Evolutionary conservation across 2,113 vertebrate species (phyloP).

Genomic region (Pterocles gutturalis): DNA sequence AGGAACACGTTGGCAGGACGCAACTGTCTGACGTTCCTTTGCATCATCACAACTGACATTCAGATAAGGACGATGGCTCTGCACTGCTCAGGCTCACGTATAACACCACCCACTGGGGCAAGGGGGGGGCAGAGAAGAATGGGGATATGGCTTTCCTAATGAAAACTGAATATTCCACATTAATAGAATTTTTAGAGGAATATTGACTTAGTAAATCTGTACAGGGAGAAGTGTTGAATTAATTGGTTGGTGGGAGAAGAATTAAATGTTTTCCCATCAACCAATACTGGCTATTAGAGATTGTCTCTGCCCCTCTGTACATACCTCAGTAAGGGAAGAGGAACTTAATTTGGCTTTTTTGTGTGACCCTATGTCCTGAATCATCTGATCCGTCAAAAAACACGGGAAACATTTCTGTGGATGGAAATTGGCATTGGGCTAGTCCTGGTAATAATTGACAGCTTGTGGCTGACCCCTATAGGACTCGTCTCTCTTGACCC

Average conservation of each 20-base stretch:
- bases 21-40: neutral
- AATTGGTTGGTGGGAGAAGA: neutral
- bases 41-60: neutral
- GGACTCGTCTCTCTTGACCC: neutral
- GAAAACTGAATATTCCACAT: neutral
- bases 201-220: neutral
- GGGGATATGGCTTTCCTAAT: neutral
- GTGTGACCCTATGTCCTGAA: neutral
- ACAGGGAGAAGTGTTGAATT: neutral
- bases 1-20: neutral
- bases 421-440: neutral
- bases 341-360: neutral
- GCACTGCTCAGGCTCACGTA: neutral
- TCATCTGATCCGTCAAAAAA: neutral
- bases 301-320: neutral
- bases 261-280: neutral
- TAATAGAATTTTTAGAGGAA: neutral
- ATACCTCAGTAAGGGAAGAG: neutral
- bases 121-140: neutral
- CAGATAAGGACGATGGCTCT: neutral
- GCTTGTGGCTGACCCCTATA: neutral
- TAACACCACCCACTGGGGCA: neutral
- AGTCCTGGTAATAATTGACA: neutral
- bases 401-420: neutral
- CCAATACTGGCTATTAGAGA: neutral